Evolutionary conservation across 2,888 invertebrate genomes (phyloP).

Genomic region (Spialia ferax): DNA sequence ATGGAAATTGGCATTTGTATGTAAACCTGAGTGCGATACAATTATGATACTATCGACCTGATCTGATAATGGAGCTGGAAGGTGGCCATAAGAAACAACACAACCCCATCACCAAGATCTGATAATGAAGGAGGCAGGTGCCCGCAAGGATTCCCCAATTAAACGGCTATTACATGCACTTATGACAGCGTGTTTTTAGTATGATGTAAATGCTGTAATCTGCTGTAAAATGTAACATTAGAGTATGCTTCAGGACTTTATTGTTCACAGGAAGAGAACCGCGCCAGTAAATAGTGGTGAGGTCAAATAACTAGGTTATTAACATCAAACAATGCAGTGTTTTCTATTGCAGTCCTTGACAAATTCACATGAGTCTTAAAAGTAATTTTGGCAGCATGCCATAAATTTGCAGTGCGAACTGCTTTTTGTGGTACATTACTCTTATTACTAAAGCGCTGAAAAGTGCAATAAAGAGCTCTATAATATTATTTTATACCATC

Average conservation of each 20-base stretch:
- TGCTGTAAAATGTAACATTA: neutral
- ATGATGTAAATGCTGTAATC: neutral
- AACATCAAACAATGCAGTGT: slow-evolving; percentile 1
- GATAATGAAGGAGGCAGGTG: too few species aligned
- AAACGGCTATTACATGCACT: too few species aligned
- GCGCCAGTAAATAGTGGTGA: neutral
- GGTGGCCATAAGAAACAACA: too few species aligned
- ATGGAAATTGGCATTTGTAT: too few species aligned
- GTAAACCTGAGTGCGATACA: too few species aligned
- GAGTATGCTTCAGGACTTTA: neutral
- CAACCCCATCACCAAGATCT: too few species aligned
- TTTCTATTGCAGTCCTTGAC: slow-evolving; percentile 17
- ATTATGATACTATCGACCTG: too few species aligned
- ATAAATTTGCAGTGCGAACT: slow-evolving; percentile 25
- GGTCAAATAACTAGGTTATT: slow-evolving; percentile 5
- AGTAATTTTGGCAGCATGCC: slow-evolving; percentile 30
- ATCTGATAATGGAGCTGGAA: too few species aligned
- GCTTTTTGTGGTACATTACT: slow-evolving; percentile 21
- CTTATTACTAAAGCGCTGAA: slow-evolving; percentile 13
- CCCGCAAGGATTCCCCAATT: too few species aligned
- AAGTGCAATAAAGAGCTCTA: slow-evolving; percentile 6
- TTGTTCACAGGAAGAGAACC: neutral
- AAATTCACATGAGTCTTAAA: slow-evolving; percentile 2
- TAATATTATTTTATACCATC: too few species aligned
- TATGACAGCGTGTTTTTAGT: too few species aligned